A percentile compares a stretch with the other conserved stretches of the same genome.
Conservation (phyloP, 2,888 invertebrate genomes). For the Oligia strigilis region DNA sequence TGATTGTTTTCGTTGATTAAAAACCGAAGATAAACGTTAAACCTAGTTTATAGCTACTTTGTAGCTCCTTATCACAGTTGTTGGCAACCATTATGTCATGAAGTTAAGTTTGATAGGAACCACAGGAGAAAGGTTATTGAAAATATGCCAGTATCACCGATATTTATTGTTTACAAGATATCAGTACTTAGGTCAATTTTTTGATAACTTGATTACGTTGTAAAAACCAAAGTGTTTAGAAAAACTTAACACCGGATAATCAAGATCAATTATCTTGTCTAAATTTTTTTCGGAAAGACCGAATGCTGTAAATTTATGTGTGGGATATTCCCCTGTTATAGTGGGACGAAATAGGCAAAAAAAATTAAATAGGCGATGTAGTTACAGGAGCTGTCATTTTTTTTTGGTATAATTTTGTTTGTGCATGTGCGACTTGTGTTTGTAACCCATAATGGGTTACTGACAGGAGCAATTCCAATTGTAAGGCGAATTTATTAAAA, state of each 20-base stretch:
- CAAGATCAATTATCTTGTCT: background rate
- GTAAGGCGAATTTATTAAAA: background rate
- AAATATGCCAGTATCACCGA: background rate
- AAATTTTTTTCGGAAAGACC: background rate
- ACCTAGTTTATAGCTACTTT: conserved; percentile 26
- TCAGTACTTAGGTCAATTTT: conserved; percentile 6
- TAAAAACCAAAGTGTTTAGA: background rate
- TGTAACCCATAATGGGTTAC: background rate
- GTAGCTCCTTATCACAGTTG: conserved; percentile 41
- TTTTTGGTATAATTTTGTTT: background rate
- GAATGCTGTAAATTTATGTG: background rate
- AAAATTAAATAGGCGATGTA: too few species aligned
- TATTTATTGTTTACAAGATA: conserved; percentile 4
- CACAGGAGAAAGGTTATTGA: background rate
- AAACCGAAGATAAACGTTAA: conserved; percentile 20
- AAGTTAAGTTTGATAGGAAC: conserved; percentile 31
- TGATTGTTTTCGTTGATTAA: conserved; percentile 41
- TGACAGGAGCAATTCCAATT: background rate
- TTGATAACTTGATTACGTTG: background rate
- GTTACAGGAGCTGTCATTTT: background rate
- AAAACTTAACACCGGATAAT: background rate
- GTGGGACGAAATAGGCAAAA: background rate
- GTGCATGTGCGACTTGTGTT: background rate
- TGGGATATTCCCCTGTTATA: background rate
- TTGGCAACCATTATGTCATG: conserved; percentile 10